Evolutionary conservation across 2,797 vertebrate genomes (phyloP).

Genomic region (Pangasius sanitwongsei): DNA sequence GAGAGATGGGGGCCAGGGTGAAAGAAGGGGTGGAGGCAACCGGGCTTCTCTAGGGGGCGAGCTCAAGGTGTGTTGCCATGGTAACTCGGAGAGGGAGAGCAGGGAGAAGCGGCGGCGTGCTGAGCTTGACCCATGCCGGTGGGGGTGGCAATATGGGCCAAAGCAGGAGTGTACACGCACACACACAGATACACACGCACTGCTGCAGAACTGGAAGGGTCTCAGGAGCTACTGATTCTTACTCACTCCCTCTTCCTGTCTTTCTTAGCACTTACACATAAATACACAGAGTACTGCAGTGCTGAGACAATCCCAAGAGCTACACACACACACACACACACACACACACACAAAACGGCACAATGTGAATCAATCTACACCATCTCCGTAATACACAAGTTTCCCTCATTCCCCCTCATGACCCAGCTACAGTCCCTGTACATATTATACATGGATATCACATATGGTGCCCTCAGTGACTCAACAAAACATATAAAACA

Average conservation of each 20-base stretch:
- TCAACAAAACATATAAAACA: conserved; percentile 31
- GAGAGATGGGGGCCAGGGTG: conserved; percentile 78
- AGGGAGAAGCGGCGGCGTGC: conserved; percentile 83
- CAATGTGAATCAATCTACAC: conserved; percentile 33
- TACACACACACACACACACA: conserved; percentile 70
- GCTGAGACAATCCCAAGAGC: conserved; percentile 71
- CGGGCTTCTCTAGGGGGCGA: conserved; percentile 83
- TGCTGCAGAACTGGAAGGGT: conserved; percentile 80
- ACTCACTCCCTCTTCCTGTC: conserved; percentile 70
- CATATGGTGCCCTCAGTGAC: conserved; percentile 37
- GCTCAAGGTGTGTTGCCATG: conserved; percentile 97
- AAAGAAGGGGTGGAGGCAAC: conserved; percentile 76
- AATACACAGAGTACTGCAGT: conserved; percentile 74
- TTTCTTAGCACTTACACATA: conserved; percentile 54
- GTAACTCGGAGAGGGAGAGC: conserved; percentile 85
- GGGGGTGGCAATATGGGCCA: conserved; percentile 72
- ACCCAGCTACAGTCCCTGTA: background rate
- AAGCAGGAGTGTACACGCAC: conserved; percentile 62
- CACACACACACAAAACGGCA: conserved; percentile 54
- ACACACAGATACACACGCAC: conserved; percentile 51
- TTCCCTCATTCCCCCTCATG: conserved; percentile 43
- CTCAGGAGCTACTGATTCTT: conserved; percentile 74
- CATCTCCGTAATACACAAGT: conserved; percentile 34
- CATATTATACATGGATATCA: background rate
- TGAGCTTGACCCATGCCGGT: conserved; percentile 92